Evolutionary conservation across 2,797 vertebrate species (phyloP).

Genomic region (Micropoecilia bifurca): DNA sequence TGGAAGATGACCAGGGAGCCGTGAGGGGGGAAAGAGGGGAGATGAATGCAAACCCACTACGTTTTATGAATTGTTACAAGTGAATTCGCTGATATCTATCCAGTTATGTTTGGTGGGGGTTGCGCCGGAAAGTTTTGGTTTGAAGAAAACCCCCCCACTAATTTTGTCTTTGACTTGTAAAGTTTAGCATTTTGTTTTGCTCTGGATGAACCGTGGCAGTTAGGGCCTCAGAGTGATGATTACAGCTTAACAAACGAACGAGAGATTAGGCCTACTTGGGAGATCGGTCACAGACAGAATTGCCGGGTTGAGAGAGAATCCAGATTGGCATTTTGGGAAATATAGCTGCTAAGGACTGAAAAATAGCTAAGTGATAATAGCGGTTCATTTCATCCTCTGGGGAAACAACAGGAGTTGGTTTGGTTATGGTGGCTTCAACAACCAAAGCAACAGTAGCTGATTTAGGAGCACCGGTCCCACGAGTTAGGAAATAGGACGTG

Average conservation of each 20-base stretch:
- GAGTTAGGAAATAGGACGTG: conserved; percentile 28
- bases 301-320: not conserved
- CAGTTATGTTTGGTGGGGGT: conserved; percentile 12
- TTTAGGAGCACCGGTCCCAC: not conserved
- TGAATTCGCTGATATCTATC: conserved; percentile 2
- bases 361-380: not conserved
- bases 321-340: not conserved
- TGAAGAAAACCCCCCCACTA: not conserved
- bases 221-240: not conserved
- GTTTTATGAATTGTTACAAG: not conserved
- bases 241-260: not conserved
- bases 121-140: conserved; percentile 22
- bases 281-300: not conserved
- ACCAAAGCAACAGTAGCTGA: conserved; percentile 15
- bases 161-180: conserved; percentile 8
- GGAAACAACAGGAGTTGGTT: not conserved
- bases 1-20: not conserved
- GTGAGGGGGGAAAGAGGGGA: not conserved
- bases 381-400: not conserved
- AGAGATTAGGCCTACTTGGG: not conserved
- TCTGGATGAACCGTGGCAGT: not conserved
- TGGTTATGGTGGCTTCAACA: conserved; percentile 8
- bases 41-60: conserved; percentile 14
- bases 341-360: not conserved
- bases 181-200: not conserved